Percentiles rank a stretch among this genome's conserved stretches.
Evolutionary conservation across 2,888 invertebrate species (phyloP).

Genomic region (Drosophila melanosoma): DNA sequence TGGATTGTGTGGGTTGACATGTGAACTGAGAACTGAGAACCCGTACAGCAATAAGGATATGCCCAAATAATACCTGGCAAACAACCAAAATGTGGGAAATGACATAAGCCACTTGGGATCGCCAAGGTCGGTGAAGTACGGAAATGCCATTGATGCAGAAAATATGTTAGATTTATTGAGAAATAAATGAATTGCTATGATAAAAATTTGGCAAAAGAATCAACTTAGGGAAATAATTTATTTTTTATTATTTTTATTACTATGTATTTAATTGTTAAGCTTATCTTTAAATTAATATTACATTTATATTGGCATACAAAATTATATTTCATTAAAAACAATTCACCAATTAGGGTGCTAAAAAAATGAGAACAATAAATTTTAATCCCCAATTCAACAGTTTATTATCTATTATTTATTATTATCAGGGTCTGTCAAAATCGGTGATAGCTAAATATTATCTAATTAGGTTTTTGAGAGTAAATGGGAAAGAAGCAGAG

Average conservation of each 20-base stretch:
- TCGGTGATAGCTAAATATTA: constrained; percentile 1
- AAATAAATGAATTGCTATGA: constrained; percentile 2
- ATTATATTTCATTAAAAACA: neutral
- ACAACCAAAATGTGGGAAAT: constrained; percentile 7
- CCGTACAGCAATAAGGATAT: constrained; percentile 1
- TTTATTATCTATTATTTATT: no score
- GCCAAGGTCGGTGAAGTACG: neutral
- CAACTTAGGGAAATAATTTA: neutral
- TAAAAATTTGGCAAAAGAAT: neutral
- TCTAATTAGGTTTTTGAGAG: constrained; percentile 13
- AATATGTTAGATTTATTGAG: constrained; percentile 5
- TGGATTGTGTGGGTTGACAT: constrained; percentile 1
- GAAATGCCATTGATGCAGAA: constrained; percentile 1
- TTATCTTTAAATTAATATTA: neutral
- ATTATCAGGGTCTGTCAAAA: no score
- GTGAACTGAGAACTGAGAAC: neutral
- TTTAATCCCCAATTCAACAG: neutral
- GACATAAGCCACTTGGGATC: constrained; percentile 10
- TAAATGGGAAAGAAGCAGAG: constrained; percentile 38
- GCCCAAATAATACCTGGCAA: constrained; percentile 3
- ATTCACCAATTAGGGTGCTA: neutral
- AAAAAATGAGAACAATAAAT: neutral
- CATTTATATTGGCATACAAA: neutral
- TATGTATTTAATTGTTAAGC: neutral
- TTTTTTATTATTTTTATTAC: neutral